These are phyloP conservation scores for Noctua janthe DNA, from an alignment of 2,888 invertebrate species.

Conservation along the genomic window DNA sequence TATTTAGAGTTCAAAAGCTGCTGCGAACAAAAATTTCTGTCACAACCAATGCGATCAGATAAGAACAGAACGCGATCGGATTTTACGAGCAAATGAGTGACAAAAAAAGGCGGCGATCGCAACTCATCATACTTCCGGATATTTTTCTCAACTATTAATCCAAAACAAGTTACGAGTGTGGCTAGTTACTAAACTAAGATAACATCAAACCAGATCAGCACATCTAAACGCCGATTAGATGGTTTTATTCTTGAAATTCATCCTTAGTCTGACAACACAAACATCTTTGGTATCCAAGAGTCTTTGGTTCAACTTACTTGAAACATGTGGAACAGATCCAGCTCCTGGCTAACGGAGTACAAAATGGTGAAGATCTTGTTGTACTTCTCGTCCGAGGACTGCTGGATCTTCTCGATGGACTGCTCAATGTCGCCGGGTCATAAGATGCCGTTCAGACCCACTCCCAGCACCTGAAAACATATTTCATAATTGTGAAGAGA, in stretches of 20 bases:
- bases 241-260: neutral
- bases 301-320: conserved; percentile 66
- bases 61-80: neutral
- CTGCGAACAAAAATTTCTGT: neutral
- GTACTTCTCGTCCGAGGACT: conserved; percentile 92
- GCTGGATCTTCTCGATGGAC: conserved; percentile 92
- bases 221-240: neutral
- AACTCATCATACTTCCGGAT: neutral
- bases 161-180: neutral
- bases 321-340: conserved; percentile 92
- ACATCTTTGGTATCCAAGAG: neutral
- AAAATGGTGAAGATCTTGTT: conserved; percentile 95
- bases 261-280: neutral
- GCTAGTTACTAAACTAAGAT: neutral
- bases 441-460: conserved; percentile 94
- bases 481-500: neutral
- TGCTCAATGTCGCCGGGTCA: conserved; percentile 93
- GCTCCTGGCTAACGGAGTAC: conserved; percentile 92
- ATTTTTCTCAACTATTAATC: neutral
- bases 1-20: neutral
- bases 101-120: neutral
- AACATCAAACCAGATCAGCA: neutral
- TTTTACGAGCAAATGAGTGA: neutral
- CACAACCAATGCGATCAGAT: neutral
- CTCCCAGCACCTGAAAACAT: conserved; percentile 93